phyloP scores from a whole-genome alignment of 2,113 vertebrate species.

The Pungitius pungitius region DNA sequence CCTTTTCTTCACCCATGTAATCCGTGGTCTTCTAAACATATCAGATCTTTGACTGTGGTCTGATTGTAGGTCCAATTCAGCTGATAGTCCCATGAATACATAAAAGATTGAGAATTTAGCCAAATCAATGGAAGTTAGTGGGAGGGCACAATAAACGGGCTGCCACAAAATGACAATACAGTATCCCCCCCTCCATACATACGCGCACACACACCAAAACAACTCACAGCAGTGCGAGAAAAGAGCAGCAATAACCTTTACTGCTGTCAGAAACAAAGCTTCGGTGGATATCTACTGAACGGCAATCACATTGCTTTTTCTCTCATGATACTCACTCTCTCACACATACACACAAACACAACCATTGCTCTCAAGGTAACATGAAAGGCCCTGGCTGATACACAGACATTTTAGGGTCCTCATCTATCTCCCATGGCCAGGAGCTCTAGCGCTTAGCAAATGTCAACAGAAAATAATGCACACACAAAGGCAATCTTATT shows the following conservation, averaged over 20 bases:
- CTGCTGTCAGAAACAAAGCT: slow-evolving; percentile 71
- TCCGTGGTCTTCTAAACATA: neutral
- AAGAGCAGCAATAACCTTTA: slow-evolving; percentile 74
- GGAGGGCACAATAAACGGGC: slow-evolving; percentile 48
- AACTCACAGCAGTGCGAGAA: slow-evolving; percentile 32
- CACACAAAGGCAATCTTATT: slow-evolving; percentile 85
- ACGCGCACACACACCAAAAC: slow-evolving; percentile 13
- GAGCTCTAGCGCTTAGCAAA: slow-evolving; percentile 83
- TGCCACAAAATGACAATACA: slow-evolving; percentile 36
- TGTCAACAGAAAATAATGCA: slow-evolving; percentile 86
- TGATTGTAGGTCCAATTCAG: slow-evolving; percentile 8
- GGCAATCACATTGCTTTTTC: slow-evolving; percentile 66
- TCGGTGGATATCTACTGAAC: slow-evolving; percentile 60
- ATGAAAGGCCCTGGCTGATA: slow-evolving; percentile 79
- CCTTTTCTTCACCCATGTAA: neutral
- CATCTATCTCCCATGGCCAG: slow-evolving; percentile 84
- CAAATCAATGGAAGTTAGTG: slow-evolving; percentile 28
- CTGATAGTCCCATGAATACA: slow-evolving; percentile 31
- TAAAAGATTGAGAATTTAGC: slow-evolving; percentile 24
- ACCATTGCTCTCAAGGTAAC: slow-evolving; percentile 73
- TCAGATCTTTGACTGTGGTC: neutral
- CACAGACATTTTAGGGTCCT: slow-evolving; percentile 80
- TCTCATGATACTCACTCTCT: slow-evolving; percentile 9
- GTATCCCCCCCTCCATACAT: neutral
- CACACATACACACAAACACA: slow-evolving; percentile 39